A percentile compares a stretch with the other conserved stretches of the same genome.
Evolutionary conservation across 2,888 invertebrate species (phyloP).

Genomic region (Ichneumon xanthorius): DNA sequence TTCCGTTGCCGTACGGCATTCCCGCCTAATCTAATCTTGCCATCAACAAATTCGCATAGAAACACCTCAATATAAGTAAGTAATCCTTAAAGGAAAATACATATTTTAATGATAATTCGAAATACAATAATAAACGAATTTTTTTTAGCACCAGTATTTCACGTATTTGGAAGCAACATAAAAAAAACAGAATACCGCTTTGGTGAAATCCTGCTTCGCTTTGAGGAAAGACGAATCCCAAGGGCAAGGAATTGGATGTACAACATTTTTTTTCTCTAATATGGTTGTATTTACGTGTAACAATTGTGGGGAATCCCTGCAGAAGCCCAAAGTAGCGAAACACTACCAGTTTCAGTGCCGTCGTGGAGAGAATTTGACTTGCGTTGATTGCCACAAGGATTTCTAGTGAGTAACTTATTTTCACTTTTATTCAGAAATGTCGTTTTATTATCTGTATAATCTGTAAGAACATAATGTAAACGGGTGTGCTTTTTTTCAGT

Average conservation of each 20-base stretch:
- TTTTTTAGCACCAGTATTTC: neutral
- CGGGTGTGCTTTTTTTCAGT: slow-evolving; percentile 85
- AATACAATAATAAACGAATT: neutral
- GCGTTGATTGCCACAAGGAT: slow-evolving; percentile 97
- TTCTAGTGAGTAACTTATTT: slow-evolving; percentile 88
- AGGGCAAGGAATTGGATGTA: neutral
- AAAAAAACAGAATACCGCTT: neutral
- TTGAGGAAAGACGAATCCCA: neutral
- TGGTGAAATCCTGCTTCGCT: too few species aligned
- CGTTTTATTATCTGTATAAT: neutral
- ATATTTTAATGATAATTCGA: too few species aligned
- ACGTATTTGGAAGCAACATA: too few species aligned
- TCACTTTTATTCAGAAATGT: neutral
- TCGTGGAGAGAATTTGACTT: slow-evolving; percentile 90
- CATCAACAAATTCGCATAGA: too few species aligned
- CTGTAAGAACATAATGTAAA: neutral
- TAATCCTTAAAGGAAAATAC: too few species aligned
- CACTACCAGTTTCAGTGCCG: slow-evolving; percentile 93
- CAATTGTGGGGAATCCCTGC: slow-evolving; percentile 95
- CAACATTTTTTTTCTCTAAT: slow-evolving; percentile 37
- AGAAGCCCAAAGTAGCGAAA: slow-evolving; percentile 96
- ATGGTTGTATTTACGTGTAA: slow-evolving; percentile 99
- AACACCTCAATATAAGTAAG: too few species aligned
- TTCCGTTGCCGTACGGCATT: neutral
- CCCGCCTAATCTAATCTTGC: neutral